Percentiles rank a stretch among this genome's conserved stretches.
Evolutionary conservation across 2,113 vertebrate species (phyloP).

Genomic region (Origma solitaria): DNA sequence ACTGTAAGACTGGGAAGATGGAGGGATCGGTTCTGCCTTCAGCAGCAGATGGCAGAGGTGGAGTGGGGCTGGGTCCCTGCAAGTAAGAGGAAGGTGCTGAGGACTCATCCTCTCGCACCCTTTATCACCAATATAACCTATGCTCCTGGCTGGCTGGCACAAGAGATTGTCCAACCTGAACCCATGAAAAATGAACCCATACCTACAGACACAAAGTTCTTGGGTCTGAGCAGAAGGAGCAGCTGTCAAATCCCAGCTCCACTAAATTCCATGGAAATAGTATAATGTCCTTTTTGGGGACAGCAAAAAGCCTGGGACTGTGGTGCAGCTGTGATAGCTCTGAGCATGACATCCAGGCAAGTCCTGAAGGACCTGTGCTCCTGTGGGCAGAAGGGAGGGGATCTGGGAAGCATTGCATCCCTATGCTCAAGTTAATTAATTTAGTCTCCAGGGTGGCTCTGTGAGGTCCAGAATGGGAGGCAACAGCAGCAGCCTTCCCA

Average conservation of each 20-base stretch:
- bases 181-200: background rate
- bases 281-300: background rate
- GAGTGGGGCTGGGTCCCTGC: fast-evolving
- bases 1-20: background rate
- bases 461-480: background rate
- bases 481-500: background rate
- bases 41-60: background rate
- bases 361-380: background rate
- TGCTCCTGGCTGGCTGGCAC: background rate
- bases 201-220: background rate
- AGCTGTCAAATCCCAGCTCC: background rate
- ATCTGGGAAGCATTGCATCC: background rate
- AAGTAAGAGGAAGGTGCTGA: fast-evolving
- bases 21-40: background rate
- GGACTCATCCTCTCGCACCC: fast-evolving
- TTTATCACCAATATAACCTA: fast-evolving
- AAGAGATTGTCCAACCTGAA: background rate
- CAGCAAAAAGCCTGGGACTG: background rate
- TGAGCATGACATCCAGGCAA: background rate
- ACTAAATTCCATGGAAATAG: background rate
- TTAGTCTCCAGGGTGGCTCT: background rate
- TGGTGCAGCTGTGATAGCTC: background rate
- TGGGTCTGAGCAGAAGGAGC: background rate
- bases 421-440: background rate
- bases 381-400: background rate